These are phyloP conservation scores for Eulemur coronatus DNA, from an alignment of 2,797 vertebrate genomes.

Conservation along the genomic window DNA sequence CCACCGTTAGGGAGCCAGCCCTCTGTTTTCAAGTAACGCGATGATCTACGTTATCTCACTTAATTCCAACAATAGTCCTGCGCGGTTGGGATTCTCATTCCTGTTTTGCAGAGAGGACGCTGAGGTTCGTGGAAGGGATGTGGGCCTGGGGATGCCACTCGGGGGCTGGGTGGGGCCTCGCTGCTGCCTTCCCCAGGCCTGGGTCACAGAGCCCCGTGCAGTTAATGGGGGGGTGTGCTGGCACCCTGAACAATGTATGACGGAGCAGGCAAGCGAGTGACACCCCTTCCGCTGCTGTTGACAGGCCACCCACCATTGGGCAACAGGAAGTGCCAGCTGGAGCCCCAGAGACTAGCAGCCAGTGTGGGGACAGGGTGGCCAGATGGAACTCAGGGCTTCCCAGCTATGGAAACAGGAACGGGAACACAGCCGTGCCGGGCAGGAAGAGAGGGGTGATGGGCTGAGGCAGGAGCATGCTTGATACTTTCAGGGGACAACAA, in stretches of 20 bases:
- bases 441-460: background rate
- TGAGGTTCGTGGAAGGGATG: background rate
- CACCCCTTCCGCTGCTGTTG: background rate
- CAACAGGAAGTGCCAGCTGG: slow-evolving; percentile 74
- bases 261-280: background rate
- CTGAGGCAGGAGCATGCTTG: background rate
- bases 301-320: slow-evolving; percentile 46
- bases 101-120: background rate
- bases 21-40: background rate
- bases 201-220: background rate
- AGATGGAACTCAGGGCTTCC: background rate
- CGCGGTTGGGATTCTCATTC: background rate
- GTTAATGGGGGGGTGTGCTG: background rate
- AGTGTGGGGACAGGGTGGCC: background rate
- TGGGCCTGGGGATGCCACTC: no score
- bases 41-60: background rate
- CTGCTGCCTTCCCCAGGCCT: background rate
- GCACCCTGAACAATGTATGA: background rate
- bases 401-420: background rate
- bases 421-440: background rate
- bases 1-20: background rate
- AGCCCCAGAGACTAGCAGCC: background rate
- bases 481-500: background rate
- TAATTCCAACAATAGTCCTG: background rate
- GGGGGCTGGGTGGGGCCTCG: background rate